These are phyloP conservation scores for Phrynocephalus forsythii DNA, from an alignment of 2,797 vertebrate genomes.

Conservation along the genomic window DNA sequence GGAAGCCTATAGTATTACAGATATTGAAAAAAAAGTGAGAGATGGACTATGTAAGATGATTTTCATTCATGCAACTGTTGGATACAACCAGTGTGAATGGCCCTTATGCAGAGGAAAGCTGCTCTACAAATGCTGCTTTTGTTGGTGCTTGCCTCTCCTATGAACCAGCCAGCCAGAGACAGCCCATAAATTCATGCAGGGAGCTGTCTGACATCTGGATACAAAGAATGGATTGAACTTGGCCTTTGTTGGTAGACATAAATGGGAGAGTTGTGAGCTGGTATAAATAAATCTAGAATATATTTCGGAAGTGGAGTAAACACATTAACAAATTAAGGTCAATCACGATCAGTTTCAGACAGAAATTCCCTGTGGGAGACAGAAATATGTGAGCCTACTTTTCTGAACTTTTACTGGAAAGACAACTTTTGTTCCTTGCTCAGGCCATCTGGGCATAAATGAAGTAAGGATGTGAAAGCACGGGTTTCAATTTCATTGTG, in stretches of 20 bases:
- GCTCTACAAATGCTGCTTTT: background rate
- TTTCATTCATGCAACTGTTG: background rate
- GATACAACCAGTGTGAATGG: background rate
- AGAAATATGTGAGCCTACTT: background rate
- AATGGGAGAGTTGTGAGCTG: background rate
- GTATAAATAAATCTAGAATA: background rate
- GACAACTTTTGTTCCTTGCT: background rate
- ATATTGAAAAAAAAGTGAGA: background rate
- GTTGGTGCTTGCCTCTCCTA: background rate
- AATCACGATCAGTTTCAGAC: background rate
- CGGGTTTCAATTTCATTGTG: too few species aligned
- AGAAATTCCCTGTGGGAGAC: background rate
- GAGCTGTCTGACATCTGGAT: background rate
- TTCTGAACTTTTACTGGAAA: background rate
- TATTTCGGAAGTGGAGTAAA: slow-evolving; percentile 11
- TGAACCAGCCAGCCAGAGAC: background rate
- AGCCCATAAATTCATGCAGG: background rate
- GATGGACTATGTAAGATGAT: background rate
- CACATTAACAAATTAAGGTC: background rate
- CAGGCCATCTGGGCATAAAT: background rate
- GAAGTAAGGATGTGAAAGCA: too few species aligned
- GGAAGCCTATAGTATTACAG: background rate
- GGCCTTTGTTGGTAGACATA: too few species aligned
- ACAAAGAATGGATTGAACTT: background rate
- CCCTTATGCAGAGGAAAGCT: background rate